Evolutionary conservation across 2,888 invertebrate genomes (phyloP), one percentile per base, ranked within the genome.

Genomic region (Lacanobia wlatinum): DNA sequence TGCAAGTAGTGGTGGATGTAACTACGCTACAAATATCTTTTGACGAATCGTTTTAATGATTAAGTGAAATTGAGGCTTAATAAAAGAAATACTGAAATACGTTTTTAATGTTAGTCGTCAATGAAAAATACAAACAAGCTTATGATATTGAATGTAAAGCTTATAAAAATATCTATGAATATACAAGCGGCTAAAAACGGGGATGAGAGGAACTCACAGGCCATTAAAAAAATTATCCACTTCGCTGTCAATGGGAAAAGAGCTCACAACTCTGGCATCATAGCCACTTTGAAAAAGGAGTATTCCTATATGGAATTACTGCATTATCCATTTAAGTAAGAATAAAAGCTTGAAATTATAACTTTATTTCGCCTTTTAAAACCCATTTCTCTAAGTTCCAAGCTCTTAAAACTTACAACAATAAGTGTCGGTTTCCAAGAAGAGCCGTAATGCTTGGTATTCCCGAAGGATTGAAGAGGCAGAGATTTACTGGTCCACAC

Each of bases 351-450:
- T 21, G n/a, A 23, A 58, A 58, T 23, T 43, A 34, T 48, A 63
- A 52, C 56, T 63, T 63, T 34, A 59, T 58, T 58, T 40, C 8
- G 21, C 48, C 53, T 76, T 77, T 78, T 77, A 71, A 62, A 72
- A 65, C 65, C 78, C 14, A 73, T 73, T 68, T 79, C 14, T 73
- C 16, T 50, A 40, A 64, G 34, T 60, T 40, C 43, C 34, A 12
- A 52, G 55, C 56, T 79, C n/a, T 72, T 78, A 77, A 60, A 76
- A 70, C 78, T 71, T 43, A 46, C 48, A 71, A 62, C 64, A 71
- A 61, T 78, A 77, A 77, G 66, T 56, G 66, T 67, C 50, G 14
- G 53, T 28, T 56, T 28, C 50, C 23, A 50, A 78, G 66, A 46
- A 63, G 14, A 67, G 18, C 34, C 21, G 53, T 78, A 73, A 78